A percentile compares a stretch with the other conserved stretches of the same genome.
Evolutionary conservation across 2,797 vertebrate species (phyloP).

Genomic region (Discoglossus pictus): DNA sequence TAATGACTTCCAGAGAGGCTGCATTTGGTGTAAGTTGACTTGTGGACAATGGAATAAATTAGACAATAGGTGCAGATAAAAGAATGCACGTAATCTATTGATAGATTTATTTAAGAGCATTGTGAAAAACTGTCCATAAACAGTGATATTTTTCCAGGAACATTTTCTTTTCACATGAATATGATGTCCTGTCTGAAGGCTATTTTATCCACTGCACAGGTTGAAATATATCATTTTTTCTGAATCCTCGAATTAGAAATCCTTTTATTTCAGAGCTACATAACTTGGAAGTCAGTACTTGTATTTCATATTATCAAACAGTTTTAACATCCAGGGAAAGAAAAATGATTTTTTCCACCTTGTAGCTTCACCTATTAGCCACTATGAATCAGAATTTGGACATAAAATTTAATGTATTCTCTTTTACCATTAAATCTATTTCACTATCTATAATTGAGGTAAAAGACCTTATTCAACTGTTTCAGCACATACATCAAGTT

Average conservation of each 20-base stretch:
- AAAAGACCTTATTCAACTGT: slow-evolving; percentile 40
- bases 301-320: slow-evolving; percentile 30
- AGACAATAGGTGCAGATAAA: slow-evolving; percentile 18
- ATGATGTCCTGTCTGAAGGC: neutral
- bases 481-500: slow-evolving; percentile 42
- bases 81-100: neutral
- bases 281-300: slow-evolving; percentile 4
- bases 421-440: slow-evolving; percentile 40
- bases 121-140: neutral
- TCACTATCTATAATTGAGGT: slow-evolving; percentile 48
- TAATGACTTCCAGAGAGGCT: slow-evolving; percentile 30
- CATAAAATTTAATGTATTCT: slow-evolving; percentile 19
- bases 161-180: neutral
- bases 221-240: slow-evolving; percentile 4
- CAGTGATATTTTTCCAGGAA: slow-evolving; percentile 3
- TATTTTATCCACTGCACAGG: neutral
- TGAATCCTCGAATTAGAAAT: neutral
- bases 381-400: slow-evolving; percentile 35
- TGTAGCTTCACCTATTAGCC: slow-evolving; percentile 42
- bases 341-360: slow-evolving; percentile 36
- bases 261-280: neutral
- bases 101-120: slow-evolving; percentile 15
- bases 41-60: slow-evolving; percentile 11
- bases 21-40: slow-evolving; percentile 5
- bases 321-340: slow-evolving; percentile 6